phyloP scores from a whole-genome alignment of 1,140 invertebrate species.

The Drosophila azteca region DNA sequence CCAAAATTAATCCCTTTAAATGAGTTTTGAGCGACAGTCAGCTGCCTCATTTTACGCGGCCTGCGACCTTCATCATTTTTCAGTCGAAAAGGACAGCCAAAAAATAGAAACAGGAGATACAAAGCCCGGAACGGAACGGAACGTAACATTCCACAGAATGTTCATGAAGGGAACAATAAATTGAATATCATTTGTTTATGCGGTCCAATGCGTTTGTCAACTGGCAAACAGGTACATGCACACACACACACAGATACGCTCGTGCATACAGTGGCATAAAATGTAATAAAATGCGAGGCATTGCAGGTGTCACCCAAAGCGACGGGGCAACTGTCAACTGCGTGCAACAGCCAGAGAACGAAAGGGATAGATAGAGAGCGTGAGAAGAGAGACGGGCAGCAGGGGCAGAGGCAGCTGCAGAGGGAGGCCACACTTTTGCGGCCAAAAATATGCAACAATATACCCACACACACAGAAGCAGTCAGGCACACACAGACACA shows the following conservation, averaged over 20 bases:
- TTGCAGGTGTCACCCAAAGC: constrained; percentile 72
- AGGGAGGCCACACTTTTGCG: constrained; percentile 63
- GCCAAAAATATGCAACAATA: constrained; percentile 68
- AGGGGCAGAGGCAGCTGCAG: constrained; percentile 35
- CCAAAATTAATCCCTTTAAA: constrained; percentile 71
- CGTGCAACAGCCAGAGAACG: not conserved
- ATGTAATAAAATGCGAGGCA: constrained; percentile 78
- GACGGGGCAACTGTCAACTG: constrained; percentile 65
- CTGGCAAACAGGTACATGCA: constrained; percentile 50
- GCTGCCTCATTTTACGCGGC: constrained; percentile 50
- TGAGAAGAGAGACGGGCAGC: constrained; percentile 30
- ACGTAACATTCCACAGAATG: constrained; percentile 36
- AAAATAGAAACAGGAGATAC: constrained; percentile 13
- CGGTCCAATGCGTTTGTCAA: constrained; percentile 71
- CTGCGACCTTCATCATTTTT: constrained; percentile 50
- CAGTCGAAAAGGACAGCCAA: constrained; percentile 17
- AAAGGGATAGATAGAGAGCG: not conserved
- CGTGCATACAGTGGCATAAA: constrained; percentile 48
- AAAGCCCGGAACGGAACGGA: constrained; percentile 2
- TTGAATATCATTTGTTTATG: constrained; percentile 81
- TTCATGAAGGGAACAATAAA: constrained; percentile 66
- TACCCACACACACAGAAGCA: constrained; percentile 23
- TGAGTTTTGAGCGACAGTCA: constrained; percentile 63
- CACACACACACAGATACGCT: constrained; percentile 38
- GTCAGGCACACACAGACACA: constrained; percentile 4